A percentile compares a stretch with the other conserved stretches of the same genome.
Conservation (phyloP, 2,888 invertebrate species). For the Aleiodes testaceus region DNA sequence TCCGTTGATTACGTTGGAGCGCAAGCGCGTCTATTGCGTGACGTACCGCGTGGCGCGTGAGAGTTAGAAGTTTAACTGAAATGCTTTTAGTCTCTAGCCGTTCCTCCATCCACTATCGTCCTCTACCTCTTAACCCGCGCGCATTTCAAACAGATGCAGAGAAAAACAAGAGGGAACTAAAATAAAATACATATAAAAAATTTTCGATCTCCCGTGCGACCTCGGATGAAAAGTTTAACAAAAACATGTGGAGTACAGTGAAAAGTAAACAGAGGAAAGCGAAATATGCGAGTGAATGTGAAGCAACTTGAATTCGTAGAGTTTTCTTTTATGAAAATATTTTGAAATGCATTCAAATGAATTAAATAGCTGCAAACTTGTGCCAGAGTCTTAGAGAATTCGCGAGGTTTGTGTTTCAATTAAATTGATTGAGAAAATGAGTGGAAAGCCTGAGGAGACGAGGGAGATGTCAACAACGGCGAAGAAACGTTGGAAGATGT, state of each 20-base stretch:
- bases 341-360: background rate
- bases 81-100: conserved; percentile 66
- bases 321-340: conserved; percentile 6
- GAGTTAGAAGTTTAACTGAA: conserved; percentile 63
- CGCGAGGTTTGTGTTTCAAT: too few relatives aligned
- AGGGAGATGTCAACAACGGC: conserved; percentile 70
- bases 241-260: conserved; percentile 9
- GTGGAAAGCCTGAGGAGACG: conserved; percentile 40
- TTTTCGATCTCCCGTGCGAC: conserved; percentile 1
- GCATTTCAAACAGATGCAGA: conserved; percentile 40
- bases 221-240: conserved; percentile 2
- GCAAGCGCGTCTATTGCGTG: conserved; percentile 63
- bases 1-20: conserved; percentile 41
- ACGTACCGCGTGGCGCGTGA: conserved; percentile 62
- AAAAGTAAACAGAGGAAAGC: conserved; percentile 21
- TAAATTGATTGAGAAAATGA: conserved; percentile 37
- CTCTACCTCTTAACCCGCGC: conserved; percentile 42
- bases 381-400: background rate
- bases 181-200: background rate
- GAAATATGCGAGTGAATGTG: conserved; percentile 12
- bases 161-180: conserved; percentile 12
- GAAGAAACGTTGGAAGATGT: conserved; percentile 80
- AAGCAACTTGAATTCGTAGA: conserved; percentile 19
- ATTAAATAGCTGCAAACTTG: background rate
- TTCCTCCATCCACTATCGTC: conserved; percentile 64